Evolutionary conservation across 1,140 invertebrate species (phyloP), one percentile per base, ranked within the genome.

Genomic region (Lasaia peninsularis): DNA sequence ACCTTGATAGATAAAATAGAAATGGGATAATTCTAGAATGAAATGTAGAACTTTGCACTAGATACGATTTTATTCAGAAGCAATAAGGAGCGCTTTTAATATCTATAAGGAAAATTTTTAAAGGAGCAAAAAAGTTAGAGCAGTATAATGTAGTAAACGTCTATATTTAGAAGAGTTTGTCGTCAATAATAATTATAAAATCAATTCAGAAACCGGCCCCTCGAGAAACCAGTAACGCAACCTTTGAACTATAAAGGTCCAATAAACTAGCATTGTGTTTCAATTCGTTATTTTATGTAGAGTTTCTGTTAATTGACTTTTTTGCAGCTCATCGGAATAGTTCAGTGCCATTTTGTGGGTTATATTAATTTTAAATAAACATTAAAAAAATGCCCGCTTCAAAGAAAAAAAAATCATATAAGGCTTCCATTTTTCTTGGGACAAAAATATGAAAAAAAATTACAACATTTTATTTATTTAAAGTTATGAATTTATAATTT

Each of bases 231-330:
- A 56, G 75, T 70, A 68, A 65, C 37, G 18, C 63, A 68, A 82
- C 79, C 79, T 82, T 75, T 82, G 79, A 80, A 80, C 79, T 82
- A 75, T 81, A 72, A 76, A 73, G 67, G 67, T 67, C 49, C 58
- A 62, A 56, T 60, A 60, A 57, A 64, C 58, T 64, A 54, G 37
- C 53, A 44, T 44, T 55, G 53, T 34, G 12, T 28, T 55, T 55
- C 37, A 55, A 28, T 40, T 31, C 24, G 12, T 28, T 40, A 21
- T 16, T 44, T 21, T 35, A 35, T 8, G 24, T 55, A 44, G 24
- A 55, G 28, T 55, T 28, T 55, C 53, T 55, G 40, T 44, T 44
- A 44, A 44, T 44, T 44, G 18, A 44, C 40, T 44, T 44, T 44
- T 44, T 44, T 44, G 40, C 40, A 16, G 14, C 14, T 20, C 18